Percentiles rank a stretch among this genome's conserved stretches.
Evolutionary conservation across 2,888 invertebrate species (phyloP).

Genomic region (Mimumesa dahlbomi): DNA sequence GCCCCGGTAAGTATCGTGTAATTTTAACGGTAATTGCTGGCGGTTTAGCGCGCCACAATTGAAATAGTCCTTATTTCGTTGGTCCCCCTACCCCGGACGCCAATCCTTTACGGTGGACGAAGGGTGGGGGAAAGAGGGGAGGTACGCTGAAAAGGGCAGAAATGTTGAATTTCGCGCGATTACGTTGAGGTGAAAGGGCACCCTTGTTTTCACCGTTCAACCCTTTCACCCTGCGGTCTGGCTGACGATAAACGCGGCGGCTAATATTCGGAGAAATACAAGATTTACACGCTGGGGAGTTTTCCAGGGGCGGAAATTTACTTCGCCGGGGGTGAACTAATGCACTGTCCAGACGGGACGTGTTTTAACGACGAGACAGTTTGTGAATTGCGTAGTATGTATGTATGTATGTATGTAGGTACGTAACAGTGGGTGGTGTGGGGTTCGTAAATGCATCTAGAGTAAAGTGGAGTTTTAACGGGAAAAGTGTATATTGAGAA

Average conservation of each 20-base stretch:
- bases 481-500: too few species aligned
- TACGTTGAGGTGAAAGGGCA: conserved; percentile 2
- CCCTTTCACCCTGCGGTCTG: neutral
- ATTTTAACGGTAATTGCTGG: conserved; percentile 74
- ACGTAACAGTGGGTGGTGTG: too few species aligned
- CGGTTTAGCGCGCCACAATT: conserved; percentile 70
- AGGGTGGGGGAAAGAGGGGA: too few species aligned
- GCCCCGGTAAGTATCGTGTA: conserved; percentile 74
- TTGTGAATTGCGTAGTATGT: too few species aligned
- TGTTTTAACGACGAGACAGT: too few species aligned
- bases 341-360: too few species aligned
- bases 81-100: conserved; percentile 4
- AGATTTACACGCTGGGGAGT: neutral
- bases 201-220: conserved; percentile 6
- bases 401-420: too few species aligned
- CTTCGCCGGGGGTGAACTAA: neutral
- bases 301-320: neutral
- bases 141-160: conserved; percentile 14
- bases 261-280: conserved; percentile 17
- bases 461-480: too few species aligned
- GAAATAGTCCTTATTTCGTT: conserved; percentile 68
- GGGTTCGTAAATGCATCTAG: too few species aligned
- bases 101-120: neutral
- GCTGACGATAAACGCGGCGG: neutral
- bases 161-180: conserved; percentile 38